These are phyloP conservation scores for Tetramorium alpestre DNA, from an alignment of 1,140 invertebrate species.

Conservation along the genomic window DNA sequence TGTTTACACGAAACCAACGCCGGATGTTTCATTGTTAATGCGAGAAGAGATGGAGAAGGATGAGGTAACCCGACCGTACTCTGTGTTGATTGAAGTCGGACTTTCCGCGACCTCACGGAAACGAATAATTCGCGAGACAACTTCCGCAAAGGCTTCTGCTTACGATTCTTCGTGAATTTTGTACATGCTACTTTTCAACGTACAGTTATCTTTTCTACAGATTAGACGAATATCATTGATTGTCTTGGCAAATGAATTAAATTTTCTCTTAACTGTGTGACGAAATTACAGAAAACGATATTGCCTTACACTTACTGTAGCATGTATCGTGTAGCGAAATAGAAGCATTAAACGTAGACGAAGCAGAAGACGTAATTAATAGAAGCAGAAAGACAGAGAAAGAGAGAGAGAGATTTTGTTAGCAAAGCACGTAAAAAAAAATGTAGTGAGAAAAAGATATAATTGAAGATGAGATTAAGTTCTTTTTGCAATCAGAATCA, in stretches of 20 bases:
- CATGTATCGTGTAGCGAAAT: background rate
- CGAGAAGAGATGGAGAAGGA: background rate
- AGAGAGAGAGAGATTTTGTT: constrained; percentile 10
- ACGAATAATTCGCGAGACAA: constrained; percentile 16
- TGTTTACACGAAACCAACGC: constrained; percentile 64
- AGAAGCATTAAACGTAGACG: background rate
- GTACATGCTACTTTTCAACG: background rate
- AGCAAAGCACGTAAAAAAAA: background rate
- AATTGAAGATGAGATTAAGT: constrained; percentile 19
- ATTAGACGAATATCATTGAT: background rate
- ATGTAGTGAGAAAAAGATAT: background rate
- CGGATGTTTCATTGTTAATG: constrained; percentile 65
- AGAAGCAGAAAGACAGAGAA: background rate
- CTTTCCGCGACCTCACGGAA: constrained; percentile 9
- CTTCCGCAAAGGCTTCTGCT: background rate
- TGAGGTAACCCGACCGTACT: constrained; percentile 1
- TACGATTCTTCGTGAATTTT: constrained; percentile 31
- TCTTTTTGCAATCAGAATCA: constrained; percentile 32
- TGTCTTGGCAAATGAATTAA: background rate
- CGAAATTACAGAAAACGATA: background rate
- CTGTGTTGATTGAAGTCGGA: constrained; percentile 56
- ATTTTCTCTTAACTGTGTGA: background rate
- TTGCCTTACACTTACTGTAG: background rate
- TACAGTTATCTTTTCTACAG: background rate
- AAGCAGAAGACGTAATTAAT: background rate